Evolutionary conservation across 2,888 invertebrate genomes (phyloP).

Genomic region (Drosophila ustulata): DNA sequence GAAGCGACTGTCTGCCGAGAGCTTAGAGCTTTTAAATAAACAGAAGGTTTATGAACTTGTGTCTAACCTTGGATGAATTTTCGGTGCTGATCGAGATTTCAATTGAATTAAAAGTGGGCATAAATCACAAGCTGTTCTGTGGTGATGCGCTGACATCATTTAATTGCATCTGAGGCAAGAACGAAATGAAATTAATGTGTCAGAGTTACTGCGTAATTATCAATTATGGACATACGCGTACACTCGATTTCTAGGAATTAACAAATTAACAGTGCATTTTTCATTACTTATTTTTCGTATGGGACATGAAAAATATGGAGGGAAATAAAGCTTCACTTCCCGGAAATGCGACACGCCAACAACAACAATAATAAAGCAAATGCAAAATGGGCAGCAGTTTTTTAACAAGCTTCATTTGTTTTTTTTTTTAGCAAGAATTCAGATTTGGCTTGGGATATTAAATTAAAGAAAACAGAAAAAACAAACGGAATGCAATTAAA

Average conservation of each 20-base stretch:
- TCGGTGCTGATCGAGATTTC: not conserved
- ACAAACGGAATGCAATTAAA: slow-evolving; percentile 33
- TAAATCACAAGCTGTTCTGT: slow-evolving; percentile 20
- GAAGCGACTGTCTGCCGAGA: not conserved
- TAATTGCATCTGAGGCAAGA: slow-evolving; percentile 44
- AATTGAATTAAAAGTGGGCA: not conserved
- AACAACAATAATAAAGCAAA: slow-evolving; percentile 1
- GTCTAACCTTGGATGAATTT: slow-evolving; percentile 1
- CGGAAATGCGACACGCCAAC: slow-evolving; percentile 49
- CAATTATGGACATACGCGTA: slow-evolving; percentile 18
- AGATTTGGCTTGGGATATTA: slow-evolving; percentile 24
- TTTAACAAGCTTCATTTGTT: slow-evolving; percentile 31
- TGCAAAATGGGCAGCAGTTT: slow-evolving; percentile 18
- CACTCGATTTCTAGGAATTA: slow-evolving; percentile 41
- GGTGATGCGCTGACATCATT: slow-evolving; percentile 22
- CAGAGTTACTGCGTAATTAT: slow-evolving; percentile 31
- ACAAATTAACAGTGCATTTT: slow-evolving; percentile 55
- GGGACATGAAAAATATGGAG: slow-evolving; percentile 5
- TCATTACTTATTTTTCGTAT: slow-evolving; percentile 22
- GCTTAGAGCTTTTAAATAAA: slow-evolving; percentile 2
- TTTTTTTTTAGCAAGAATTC: slow-evolving; percentile 47
- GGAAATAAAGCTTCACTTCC: slow-evolving; percentile 38
- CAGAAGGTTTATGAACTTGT: not conserved
- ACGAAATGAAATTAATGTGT: slow-evolving; percentile 18
- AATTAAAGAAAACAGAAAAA: not conserved